phyloP scores from a whole-genome alignment of 2,888 invertebrate genomes.

The Acleris sparsana region DNA sequence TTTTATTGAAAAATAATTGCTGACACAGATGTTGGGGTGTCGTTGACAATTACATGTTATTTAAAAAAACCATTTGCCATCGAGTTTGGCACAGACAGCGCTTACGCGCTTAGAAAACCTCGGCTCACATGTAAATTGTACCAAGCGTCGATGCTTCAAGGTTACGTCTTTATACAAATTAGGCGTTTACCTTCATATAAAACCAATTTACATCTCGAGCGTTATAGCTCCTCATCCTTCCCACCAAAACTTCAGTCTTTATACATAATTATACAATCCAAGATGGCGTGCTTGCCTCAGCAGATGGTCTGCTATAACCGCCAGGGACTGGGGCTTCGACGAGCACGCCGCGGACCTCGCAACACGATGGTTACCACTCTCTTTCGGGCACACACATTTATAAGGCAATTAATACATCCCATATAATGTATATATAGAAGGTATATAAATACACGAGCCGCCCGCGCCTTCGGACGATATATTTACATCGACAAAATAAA shows the following conservation, averaged over 20 bases:
- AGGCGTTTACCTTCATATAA: slow-evolving; percentile 43
- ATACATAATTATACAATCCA: slow-evolving; percentile 28
- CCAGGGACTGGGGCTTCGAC: not conserved
- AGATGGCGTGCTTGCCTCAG: not conserved
- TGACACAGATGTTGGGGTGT: slow-evolving; percentile 71
- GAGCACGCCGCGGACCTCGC: not conserved
- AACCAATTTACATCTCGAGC: slow-evolving; percentile 49
- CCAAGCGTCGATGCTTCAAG: slow-evolving; percentile 38
- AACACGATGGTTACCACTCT: slow-evolving; percentile 15
- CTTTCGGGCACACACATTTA: slow-evolving; percentile 53
- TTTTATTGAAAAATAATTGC: slow-evolving; percentile 81
- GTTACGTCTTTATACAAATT: slow-evolving; percentile 32
- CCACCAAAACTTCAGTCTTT: slow-evolving; percentile 27
- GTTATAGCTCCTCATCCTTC: slow-evolving; percentile 7
- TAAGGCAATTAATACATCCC: slow-evolving; percentile 67
- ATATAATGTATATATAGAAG: slow-evolving; percentile 40
- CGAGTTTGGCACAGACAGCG: slow-evolving; percentile 61
- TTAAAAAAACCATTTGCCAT: slow-evolving; percentile 57
- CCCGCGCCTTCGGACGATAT: slow-evolving; percentile 33
- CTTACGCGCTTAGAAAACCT: slow-evolving; percentile 40
- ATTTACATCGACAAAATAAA: slow-evolving; percentile 45
- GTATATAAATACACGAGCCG: slow-evolving; percentile 30
- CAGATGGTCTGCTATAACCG: not conserved
- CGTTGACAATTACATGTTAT: slow-evolving; percentile 51
- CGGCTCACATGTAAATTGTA: slow-evolving; percentile 32